Evolutionary conservation across 1,140 invertebrate genomes (phyloP), one percentile per base, ranked within the genome.

Genomic region (Penaeus indicus): DNA sequence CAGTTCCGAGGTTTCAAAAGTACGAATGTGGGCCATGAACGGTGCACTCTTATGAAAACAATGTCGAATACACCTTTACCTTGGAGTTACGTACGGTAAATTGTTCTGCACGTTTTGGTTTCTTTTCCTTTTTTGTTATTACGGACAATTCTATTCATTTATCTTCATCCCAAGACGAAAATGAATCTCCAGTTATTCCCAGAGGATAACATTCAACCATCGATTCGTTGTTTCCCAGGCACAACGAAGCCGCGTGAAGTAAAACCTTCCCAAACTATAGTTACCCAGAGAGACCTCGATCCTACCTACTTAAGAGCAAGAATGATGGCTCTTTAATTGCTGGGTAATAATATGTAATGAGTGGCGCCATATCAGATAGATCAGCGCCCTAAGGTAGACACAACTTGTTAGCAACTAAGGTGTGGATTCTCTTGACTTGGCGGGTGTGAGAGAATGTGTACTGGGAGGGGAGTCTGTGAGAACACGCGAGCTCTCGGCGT

Each of bases 261-360:
- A 27, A 75, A 32, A 54, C 8, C 8, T 13, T 54, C 54, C 54
- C 54, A 54, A 54, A 54, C 54, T 54, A 54, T 54, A 54, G 54
- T 54, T 54, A 54, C 54, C 54, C 11, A 54, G 16, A 11, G 10
- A 16, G 54, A 54, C 72, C 25, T 75, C 72, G 72, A 75, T 75
- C 72, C 72, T 75, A 19, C 72, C 82, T 86, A n/a, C 77, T 86
- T 79, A 86, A 80, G 32, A 64, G 27, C 32, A 25, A 79, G 85
- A 79, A 13, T 86, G 85, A 86, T 86, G 85, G 85, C 27, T 60
- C 60, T 86, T 86, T 86, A 86, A 79, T 86, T 86, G 77, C 75
- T 42, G n/a, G 61, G 60, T 78, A 86, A 79, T 79, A 86, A 86
- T 86, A 86, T 85, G 69, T 80, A 80, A 79, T 86, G 62, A 79